Conservation (phyloP, 2,113 vertebrate genomes). For the Hippocampus comes region DNA sequence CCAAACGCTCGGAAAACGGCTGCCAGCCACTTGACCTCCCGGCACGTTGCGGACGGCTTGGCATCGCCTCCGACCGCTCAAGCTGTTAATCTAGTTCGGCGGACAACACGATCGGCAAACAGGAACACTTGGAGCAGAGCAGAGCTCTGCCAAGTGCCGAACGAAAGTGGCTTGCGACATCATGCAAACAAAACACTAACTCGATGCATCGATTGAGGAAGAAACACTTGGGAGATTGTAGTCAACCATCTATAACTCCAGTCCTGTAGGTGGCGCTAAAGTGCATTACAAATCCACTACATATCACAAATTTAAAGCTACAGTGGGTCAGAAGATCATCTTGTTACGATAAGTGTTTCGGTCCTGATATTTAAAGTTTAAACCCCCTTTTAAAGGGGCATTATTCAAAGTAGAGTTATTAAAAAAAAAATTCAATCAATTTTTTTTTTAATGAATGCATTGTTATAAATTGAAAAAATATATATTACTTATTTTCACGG, state of each 20-base stretch:
- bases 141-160: background rate
- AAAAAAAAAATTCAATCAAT: too few species aligned
- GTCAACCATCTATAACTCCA: too few species aligned
- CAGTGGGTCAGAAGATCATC: too few species aligned
- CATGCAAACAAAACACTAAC: background rate
- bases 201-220: background rate
- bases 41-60: slow-evolving; percentile 51
- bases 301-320: background rate
- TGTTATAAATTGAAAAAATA: too few species aligned
- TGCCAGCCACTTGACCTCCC: slow-evolving; percentile 56
- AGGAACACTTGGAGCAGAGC: background rate
- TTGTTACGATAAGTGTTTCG: too few species aligned
- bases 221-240: too few species aligned
- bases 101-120: background rate
- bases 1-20: slow-evolving; percentile 59
- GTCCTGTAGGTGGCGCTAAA: too few species aligned
- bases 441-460: too few species aligned
- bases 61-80: slow-evolving; percentile 62
- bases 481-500: too few species aligned
- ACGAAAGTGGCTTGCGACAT: background rate
- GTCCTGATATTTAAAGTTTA: too few species aligned
- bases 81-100: slow-evolving; percentile 65
- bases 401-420: too few species aligned
- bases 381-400: too few species aligned
- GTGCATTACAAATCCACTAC: background rate